Evolutionary conservation across 2,797 vertebrate genomes (phyloP).

Genomic region (Anabacerthia variegaticeps): DNA sequence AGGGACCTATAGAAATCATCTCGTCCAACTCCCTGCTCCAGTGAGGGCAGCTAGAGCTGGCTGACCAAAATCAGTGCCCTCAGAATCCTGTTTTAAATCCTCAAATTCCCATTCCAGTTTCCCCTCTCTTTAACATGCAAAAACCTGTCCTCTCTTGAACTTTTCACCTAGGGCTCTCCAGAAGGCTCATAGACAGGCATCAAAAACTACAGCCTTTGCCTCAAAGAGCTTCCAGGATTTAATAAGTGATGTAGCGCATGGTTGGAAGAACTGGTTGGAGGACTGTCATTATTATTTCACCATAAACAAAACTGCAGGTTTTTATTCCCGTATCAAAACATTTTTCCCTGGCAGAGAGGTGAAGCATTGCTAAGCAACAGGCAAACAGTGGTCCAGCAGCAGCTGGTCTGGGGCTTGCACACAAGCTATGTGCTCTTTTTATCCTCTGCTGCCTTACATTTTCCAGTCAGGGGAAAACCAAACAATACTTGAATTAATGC

Average conservation of each 20-base stretch:
- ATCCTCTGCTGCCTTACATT: neutral
- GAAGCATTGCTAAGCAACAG: slow-evolving; percentile 47
- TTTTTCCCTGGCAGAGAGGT: neutral
- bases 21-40: neutral
- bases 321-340: neutral
- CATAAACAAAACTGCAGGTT: neutral
- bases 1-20: neutral
- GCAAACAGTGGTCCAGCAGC: neutral
- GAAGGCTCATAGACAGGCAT: neutral
- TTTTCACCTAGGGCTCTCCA: neutral
- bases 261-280: neutral
- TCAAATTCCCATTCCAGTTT: neutral
- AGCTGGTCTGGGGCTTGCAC: neutral
- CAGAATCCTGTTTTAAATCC: neutral
- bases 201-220: neutral
- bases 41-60: neutral
- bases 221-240: neutral
- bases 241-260: neutral
- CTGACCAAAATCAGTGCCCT: neutral
- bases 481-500: neutral
- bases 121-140: neutral
- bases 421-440: neutral
- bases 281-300: neutral
- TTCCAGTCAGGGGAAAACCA: neutral
- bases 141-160: neutral